These are phyloP conservation scores for Dromius quadrimaculatus DNA, from an alignment of 2,888 invertebrate species.

Conservation along the genomic window DNA sequence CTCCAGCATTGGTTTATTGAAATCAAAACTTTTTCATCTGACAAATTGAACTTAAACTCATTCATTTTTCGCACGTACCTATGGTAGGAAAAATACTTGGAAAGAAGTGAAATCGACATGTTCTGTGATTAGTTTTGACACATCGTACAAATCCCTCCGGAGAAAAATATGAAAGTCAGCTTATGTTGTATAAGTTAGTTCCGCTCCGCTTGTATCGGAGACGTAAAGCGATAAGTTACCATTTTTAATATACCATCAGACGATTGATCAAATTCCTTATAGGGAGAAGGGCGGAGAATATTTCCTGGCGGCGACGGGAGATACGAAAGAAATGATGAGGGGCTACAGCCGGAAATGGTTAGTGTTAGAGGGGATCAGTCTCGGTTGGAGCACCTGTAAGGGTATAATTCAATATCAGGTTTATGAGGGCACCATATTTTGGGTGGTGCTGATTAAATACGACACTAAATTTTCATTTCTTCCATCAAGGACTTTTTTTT, in stretches of 20 bases:
- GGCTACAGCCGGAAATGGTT: constrained; percentile 24
- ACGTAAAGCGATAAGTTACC: constrained; percentile 33
- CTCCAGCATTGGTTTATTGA: no score
- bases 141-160: constrained; percentile 25
- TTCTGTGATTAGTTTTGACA: constrained; percentile 42
- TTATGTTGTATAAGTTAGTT: constrained; percentile 2
- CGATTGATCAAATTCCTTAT: constrained; percentile 39
- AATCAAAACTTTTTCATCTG: no score
- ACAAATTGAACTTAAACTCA: no score
- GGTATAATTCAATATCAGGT: constrained; percentile 29
- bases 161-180: constrained; percentile 37
- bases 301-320: constrained; percentile 14
- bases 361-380: constrained; percentile 13
- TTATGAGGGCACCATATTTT: constrained; percentile 18
- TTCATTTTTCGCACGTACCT: constrained; percentile 18
- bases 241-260: constrained; percentile 35
- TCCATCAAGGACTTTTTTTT: constrained; percentile 5
- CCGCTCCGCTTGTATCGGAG: constrained; percentile 5
- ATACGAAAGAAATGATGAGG: constrained; percentile 25
- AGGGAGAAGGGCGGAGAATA: not conserved
- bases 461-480: constrained; percentile 26
- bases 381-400: constrained; percentile 25
- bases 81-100: not conserved
- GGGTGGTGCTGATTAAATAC: constrained; percentile 15
- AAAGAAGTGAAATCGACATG: constrained; percentile 27